Evolutionary conservation across 1,140 invertebrate species (phyloP), one percentile per base, ranked within the genome.

Genomic region (Sitophilus oryzae): DNA sequence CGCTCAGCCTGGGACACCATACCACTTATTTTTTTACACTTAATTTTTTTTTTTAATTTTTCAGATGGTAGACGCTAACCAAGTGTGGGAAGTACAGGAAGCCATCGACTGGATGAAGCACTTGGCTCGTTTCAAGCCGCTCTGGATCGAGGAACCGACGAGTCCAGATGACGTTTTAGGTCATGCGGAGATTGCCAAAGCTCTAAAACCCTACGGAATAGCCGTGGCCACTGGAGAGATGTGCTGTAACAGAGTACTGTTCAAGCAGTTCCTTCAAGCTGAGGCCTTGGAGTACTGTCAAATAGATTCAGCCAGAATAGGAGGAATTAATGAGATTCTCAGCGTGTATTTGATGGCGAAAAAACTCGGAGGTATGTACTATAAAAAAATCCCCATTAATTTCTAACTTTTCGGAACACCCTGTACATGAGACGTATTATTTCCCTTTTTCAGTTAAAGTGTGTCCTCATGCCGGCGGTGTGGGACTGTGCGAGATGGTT

Each of bases 131-230:
- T 89, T 85, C 61, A 85, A 89, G 56, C 81, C 85, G 5, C 70
- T 83, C 15, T 96, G 91, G 91, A 94, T 96, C 59, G 92, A 96
- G 73, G 93, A 96, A 66, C 93, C 93, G 4, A 96, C 92, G 0
- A 90, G 86, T 6, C 91, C 92, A 2, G 92, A 96, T 71, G 93
- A 96, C 69, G 74, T 93, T 6, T 71, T 92, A 2, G 92, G 91
- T 4, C 91, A 95, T 74, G 82, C 82, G 2, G 74, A 74, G 20
- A 93, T 95, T 52, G 74, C 79, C 0, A 68, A 78, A 52, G 78
- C 75, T 61, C 78, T 77, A 68, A 81, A 81, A 62, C 83, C 85
- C 0, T 73, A 82, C 10, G 83, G 82, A 16, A 91, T 95, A 40
- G 86, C 83, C 1, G 89, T 95, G 11, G 93, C 93, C 0, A 91